Evolutionary conservation across 2,113 vertebrate genomes (phyloP), one percentile per base, ranked within the genome.

Genomic region (Cynocephalus volans): DNA sequence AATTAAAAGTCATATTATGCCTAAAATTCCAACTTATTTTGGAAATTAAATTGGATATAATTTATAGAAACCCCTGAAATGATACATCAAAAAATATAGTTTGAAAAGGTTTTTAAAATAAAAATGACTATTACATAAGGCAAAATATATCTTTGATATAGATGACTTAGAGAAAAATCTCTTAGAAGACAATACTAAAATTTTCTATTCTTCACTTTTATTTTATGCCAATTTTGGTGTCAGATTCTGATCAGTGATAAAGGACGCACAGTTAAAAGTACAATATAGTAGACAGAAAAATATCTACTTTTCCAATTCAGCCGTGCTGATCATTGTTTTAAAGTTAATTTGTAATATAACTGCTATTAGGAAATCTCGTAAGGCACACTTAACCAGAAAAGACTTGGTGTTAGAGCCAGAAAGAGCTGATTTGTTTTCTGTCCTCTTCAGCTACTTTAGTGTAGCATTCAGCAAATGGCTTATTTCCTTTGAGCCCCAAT

Each of bases 21-120:
- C 60, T 84, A 88, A 72, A 83, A 41, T 92, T 88, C 17, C 85
- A 77, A 62, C 87, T 5, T 76, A 69, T 76, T 81, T 50, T 79
- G 18, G 7, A 60, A 88, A 31, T 60, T 88, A 82, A 65, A 62
- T 76, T 64, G 21, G 13, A 87, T 21, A 26, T 23, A 45, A 56
- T 26, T 62, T 31, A 54, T 65, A 33, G 45, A 88, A 83, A 70
- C 92, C 14, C 5, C 14, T 56, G 7, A 82, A 69, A 67, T 14
- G 0, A 31, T 64, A 52, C 10, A 11, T 14, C 31, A 67, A 88
- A 93, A 93, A 65, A n/a, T 5, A 41, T 36, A 67, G n/a, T 21
- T 31, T 69, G 26, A 21, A 48, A 77, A 45, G 5, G 19, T 45
- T 79, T 87, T 60, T 28, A 80, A 75, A 24, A 64, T 60, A 60